Conservation (phyloP, 2,113 vertebrate genomes). For the Austrofundulus limnaeus region DNA sequence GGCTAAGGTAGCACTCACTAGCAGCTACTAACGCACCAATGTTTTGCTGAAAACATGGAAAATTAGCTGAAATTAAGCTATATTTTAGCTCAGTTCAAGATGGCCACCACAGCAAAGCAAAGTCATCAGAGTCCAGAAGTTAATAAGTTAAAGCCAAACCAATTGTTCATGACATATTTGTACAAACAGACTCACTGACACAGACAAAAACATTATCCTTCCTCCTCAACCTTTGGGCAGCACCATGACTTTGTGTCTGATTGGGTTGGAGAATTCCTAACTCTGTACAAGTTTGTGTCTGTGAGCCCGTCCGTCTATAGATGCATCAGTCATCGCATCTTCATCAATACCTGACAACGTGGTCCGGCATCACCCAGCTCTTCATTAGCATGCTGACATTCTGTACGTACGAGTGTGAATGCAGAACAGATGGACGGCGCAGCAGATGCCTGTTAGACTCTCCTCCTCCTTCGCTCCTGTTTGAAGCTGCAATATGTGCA, state of each 20-base stretch:
- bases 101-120: too few species aligned
- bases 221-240: too few species aligned
- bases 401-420: constrained; percentile 47
- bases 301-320: neutral
- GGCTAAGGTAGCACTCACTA: too few species aligned
- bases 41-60: too few species aligned
- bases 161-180: too few species aligned
- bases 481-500: constrained; percentile 54
- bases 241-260: constrained; percentile 5
- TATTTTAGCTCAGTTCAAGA: too few species aligned
- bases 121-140: too few species aligned
- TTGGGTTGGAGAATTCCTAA: neutral
- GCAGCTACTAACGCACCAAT: too few species aligned
- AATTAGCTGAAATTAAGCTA: too few species aligned
- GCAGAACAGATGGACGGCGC: constrained; percentile 69
- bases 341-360: constrained; percentile 15
- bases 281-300: neutral
- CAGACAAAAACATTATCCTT: constrained; percentile 4
- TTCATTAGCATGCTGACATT: constrained; percentile 29
- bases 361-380: constrained; percentile 26
- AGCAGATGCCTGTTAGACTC: constrained; percentile 64
- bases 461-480: constrained; percentile 46
- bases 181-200: neutral
- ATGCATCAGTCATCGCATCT: constrained; percentile 11
- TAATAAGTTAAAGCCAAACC: too few species aligned